Evolutionary conservation across 2,113 vertebrate species (phyloP).

Genomic region (Ceyx melanurus): DNA sequence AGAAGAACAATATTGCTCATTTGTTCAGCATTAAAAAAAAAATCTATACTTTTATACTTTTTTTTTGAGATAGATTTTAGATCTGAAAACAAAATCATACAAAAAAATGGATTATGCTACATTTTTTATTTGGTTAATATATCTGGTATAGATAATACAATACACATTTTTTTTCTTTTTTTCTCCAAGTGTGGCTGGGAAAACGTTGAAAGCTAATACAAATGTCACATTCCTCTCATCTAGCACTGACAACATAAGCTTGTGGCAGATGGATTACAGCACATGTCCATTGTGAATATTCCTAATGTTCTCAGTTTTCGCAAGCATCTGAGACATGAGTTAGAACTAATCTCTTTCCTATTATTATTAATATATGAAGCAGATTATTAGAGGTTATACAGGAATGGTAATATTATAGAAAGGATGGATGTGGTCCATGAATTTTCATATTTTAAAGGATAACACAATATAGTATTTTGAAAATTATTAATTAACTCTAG

Average conservation of each 20-base stretch:
- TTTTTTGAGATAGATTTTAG: not conserved
- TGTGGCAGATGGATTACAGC: not conserved
- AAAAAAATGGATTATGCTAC: not conserved
- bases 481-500: not conserved
- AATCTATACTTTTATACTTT: not conserved
- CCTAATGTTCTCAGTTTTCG: not conserved
- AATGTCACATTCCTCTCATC: not conserved
- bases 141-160: not conserved
- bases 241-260: not conserved
- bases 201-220: not conserved
- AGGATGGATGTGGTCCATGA: not conserved
- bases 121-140: not conserved
- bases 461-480: not conserved
- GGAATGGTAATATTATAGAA: not conserved
- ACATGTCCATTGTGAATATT: not conserved
- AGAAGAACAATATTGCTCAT: not conserved
- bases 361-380: conserved; percentile 1
- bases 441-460: conserved; percentile 2
- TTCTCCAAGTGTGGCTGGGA: not conserved
- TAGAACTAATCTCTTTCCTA: not conserved
- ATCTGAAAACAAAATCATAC: not conserved
- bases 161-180: not conserved
- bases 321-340: not conserved
- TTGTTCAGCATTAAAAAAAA: not conserved
- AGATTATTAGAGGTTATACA: not conserved